These are phyloP conservation scores for Coleophora flavipennella DNA, from an alignment of 2,888 invertebrate species.

Conservation along the genomic window DNA sequence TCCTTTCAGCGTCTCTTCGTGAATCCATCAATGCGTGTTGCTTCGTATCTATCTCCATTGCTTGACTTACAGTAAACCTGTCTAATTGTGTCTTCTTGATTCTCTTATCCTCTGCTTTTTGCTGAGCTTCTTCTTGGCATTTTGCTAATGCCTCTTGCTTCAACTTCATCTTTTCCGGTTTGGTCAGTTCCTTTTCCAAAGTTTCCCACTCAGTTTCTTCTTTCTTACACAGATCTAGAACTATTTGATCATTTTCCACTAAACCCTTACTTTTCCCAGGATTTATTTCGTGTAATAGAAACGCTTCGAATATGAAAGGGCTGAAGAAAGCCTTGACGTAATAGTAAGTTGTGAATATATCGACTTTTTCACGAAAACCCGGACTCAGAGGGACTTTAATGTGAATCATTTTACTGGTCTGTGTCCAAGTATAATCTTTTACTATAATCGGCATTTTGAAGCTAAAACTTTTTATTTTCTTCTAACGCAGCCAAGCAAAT, in stretches of 20 bases:
- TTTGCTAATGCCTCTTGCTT: conserved; percentile 73
- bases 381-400: conserved; percentile 78
- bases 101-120: conserved; percentile 63
- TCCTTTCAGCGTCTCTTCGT: conserved; percentile 74
- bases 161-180: conserved; percentile 67
- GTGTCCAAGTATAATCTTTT: conserved; percentile 84
- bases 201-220: conserved; percentile 69
- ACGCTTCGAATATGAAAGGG: conserved; percentile 83
- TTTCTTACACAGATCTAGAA: conserved; percentile 78
- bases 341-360: conserved; percentile 77
- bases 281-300: conserved; percentile 75
- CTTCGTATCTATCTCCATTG: conserved; percentile 60
- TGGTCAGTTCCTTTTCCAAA: conserved; percentile 70
- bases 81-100: conserved; percentile 70
- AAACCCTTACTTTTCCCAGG: conserved; percentile 76
- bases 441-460: conserved; percentile 81
- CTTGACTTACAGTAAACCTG: conserved; percentile 62
- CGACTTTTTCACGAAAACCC: conserved; percentile 75
- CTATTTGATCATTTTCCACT: conserved; percentile 73
- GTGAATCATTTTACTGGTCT: conserved; percentile 74
- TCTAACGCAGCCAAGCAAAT: no score
- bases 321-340: conserved; percentile 82
- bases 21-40: conserved; percentile 75
- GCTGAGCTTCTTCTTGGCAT: conserved; percentile 68
- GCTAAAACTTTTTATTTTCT: not conserved